A percentile compares a stretch with the other conserved stretches of the same genome.
Conservation (phyloP, 2,113 vertebrate species). For the Channa maculata region DNA sequence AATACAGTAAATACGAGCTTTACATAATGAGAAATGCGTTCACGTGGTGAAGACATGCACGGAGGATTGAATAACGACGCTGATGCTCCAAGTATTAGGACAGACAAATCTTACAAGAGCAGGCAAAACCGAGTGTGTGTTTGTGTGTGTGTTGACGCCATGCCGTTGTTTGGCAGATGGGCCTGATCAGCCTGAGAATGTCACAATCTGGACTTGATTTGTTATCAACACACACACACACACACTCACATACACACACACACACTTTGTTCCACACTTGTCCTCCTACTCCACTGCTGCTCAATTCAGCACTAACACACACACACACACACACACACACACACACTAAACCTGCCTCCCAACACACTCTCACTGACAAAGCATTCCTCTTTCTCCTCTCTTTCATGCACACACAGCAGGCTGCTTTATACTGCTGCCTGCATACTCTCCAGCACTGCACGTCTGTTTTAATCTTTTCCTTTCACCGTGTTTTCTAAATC, state of each 20-base stretch:
- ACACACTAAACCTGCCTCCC: background rate
- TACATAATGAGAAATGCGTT: background rate
- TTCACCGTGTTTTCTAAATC: too few species aligned
- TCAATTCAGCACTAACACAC: slow-evolving; percentile 30
- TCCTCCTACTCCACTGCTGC: slow-evolving; percentile 71
- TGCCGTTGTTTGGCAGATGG: slow-evolving; percentile 50
- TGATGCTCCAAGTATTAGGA: background rate
- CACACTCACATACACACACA: slow-evolving; percentile 2
- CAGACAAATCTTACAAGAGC: background rate
- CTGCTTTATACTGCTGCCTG: too few species aligned
- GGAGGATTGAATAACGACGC: background rate
- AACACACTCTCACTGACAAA: too few species aligned
- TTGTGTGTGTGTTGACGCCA: background rate
- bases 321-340: background rate
- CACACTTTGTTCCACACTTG: slow-evolving; percentile 49
- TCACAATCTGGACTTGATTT: slow-evolving; percentile 62
- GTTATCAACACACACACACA: slow-evolving; percentile 37
- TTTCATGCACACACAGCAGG: too few species aligned
- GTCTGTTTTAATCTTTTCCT: too few species aligned
- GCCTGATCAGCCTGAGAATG: slow-evolving; percentile 60
- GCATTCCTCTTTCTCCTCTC: too few species aligned
- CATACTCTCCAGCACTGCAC: too few species aligned
- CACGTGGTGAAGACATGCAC: slow-evolving; percentile 6
- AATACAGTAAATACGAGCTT: too few species aligned
- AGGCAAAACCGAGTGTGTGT: background rate